Base-by-base conservation (phyloP, 2,888 invertebrate genomes). In the Orchesellides sinensis region DNA sequence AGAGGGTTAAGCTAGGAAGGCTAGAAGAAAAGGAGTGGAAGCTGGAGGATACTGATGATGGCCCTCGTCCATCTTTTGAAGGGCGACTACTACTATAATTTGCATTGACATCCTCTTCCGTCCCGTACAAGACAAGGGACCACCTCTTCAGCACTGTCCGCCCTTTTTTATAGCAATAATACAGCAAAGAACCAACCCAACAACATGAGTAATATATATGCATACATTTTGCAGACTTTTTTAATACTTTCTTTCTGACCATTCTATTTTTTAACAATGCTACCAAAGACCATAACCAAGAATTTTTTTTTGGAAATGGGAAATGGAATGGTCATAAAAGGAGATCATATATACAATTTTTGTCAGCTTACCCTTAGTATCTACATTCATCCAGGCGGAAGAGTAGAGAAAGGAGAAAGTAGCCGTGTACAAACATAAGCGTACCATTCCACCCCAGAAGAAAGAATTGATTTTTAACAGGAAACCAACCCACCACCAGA, bases 101-200 rank as follows among this genome's bases (percentile, higher is more conserved):
- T 68, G 78, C 69, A 70, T 74, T 83, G 29, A 92, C 91, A 85
- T 91, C 89, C 70, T 91, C 91, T 84, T 92, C 94, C 81, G 98
- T 98, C 88, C 98, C 98, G 90, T 97, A 96, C 90, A 98, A 93
- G 89, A 96, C 94, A 90, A 98, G 92, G 84, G 96, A 95, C 98
- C 98, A 98, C 90, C 96, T 96, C 92, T 96, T 95, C 89, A 98
- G 93, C 86, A 95, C 94, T 83, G 96, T 96, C 90, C 96, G 94
- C 91, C 96, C 96, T 96, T 86, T 73, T 49, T 74, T 49, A 19
- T n/a, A n/a, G n/a, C n/a, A n/a, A n/a, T n/a, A n/a, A n/a, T n/a
- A n/a, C n/a, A n/a, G n/a, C n/a, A n/a, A n/a, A n/a, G n/a, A n/a
- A 4, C 19, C 59, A 59, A 29, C 78, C 81, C 63, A 69, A 79